These are phyloP conservation scores for Heterohyrax brucei DNA, from an alignment of 2,797 vertebrate species.

Conservation along the genomic window DNA sequence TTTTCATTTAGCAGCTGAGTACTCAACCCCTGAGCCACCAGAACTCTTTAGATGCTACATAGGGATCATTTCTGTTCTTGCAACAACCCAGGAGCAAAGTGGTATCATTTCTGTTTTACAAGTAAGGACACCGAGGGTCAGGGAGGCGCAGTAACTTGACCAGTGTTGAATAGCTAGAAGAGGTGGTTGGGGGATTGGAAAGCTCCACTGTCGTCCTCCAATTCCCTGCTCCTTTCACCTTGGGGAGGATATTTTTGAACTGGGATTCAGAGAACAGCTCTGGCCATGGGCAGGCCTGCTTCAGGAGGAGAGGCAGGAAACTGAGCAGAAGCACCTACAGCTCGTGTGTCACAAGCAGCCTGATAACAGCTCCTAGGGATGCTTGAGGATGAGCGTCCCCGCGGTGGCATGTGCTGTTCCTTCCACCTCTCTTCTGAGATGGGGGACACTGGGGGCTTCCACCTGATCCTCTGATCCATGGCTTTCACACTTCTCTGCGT, in stretches of 20 bases:
- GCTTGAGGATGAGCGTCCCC: not conserved
- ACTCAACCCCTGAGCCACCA: not conserved
- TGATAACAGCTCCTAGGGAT: not conserved
- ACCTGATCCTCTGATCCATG: not conserved
- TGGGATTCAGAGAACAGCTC: not conserved
- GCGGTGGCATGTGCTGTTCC: not conserved
- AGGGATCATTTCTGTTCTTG: not conserved
- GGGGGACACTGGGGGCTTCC: not conserved
- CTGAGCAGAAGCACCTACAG: not conserved
- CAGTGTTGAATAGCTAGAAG: not conserved
- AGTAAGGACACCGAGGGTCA: not conserved
- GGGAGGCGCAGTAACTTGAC: not conserved
- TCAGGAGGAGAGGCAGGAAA: not conserved
- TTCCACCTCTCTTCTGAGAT: not conserved
- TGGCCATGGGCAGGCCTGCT: not conserved
- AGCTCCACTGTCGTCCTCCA: not conserved
- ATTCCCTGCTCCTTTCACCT: not conserved
- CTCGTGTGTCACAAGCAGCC: not conserved
- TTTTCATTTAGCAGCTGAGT: not conserved
- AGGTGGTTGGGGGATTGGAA: not conserved
- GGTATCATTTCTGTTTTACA: not conserved
- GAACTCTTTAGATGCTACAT: not conserved
- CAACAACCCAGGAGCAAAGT: not conserved
- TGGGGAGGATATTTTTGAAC: not conserved
- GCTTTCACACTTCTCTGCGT: not conserved